These are phyloP conservation scores for Aplochiton taeniatus DNA, from an alignment of 2,797 vertebrate genomes.

Conservation along the genomic window DNA sequence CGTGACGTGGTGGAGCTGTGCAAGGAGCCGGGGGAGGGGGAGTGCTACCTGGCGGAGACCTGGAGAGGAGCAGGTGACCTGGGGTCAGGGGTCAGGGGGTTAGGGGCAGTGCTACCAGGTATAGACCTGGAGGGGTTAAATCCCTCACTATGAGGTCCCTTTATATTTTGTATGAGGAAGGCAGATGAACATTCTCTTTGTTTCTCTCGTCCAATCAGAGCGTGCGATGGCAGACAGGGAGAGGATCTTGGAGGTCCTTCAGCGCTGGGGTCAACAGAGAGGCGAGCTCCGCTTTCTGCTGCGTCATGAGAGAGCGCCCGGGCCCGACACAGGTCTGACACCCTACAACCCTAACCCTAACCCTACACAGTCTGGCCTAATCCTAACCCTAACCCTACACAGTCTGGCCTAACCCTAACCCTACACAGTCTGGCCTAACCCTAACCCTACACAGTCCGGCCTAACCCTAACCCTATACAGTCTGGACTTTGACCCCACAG, in stretches of 20 bases:
- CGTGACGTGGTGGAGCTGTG: conserved; percentile 94
- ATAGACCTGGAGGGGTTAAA: no score
- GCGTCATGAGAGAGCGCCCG: conserved; percentile 80
- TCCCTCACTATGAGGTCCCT: not conserved
- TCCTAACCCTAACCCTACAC: conserved; percentile 2
- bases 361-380: no score
- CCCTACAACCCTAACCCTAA: conserved; percentile 8
- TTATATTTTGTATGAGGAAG: not conserved
- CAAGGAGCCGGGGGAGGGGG: conserved; percentile 90
- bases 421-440: not conserved
- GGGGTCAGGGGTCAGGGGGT: no score
- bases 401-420: not conserved
- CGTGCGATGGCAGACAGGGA: conserved; percentile 83
- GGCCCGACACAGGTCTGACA: conserved; percentile 76
- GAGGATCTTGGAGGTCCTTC: conserved; percentile 86
- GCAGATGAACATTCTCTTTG: not conserved
- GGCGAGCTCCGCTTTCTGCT: conserved; percentile 88
- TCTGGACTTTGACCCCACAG: no score
- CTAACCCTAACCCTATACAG: no score
- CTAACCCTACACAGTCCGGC: no score
- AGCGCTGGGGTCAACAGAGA: conserved; percentile 85
- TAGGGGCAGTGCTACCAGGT: no score
- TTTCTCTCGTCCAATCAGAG: conserved; percentile 69
- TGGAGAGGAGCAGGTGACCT: conserved; percentile 92
- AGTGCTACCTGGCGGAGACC: conserved; percentile 92